These are phyloP conservation scores for Oxyura jamaicensis DNA, from an alignment of 2,113 vertebrate genomes.

Conservation along the genomic window DNA sequence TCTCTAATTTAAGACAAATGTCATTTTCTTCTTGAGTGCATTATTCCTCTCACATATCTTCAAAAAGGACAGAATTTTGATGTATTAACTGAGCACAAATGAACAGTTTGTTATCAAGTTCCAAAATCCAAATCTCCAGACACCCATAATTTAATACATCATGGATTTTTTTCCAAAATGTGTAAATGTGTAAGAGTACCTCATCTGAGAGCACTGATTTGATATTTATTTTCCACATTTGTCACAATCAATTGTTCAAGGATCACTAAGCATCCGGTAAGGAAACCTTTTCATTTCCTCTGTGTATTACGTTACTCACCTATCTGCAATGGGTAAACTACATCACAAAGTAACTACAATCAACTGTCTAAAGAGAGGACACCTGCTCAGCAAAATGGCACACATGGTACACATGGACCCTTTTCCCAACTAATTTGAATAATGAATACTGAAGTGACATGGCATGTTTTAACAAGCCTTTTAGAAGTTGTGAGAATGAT, in stretches of 20 bases:
- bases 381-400: not conserved
- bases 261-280: not conserved
- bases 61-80: not conserved
- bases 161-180: not conserved
- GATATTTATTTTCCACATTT: not conserved
- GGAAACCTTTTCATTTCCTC: not conserved
- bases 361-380: not conserved
- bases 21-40: not conserved
- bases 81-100: not conserved
- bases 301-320: not conserved
- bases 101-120: not conserved
- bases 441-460: not conserved
- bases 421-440: not conserved
- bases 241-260: not conserved
- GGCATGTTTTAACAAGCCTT: not conserved
- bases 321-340: not conserved
- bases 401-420: fast-evolving
- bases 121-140: not conserved
- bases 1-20: not conserved
- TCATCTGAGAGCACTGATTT: not conserved
- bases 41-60: not conserved
- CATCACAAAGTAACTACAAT: not conserved
- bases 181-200: not conserved
- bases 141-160: not conserved
- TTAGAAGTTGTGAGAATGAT: fast-evolving